These are phyloP conservation scores for Rissa tridactyla DNA, from an alignment of 2,113 vertebrate species.

Conservation along the genomic window DNA sequence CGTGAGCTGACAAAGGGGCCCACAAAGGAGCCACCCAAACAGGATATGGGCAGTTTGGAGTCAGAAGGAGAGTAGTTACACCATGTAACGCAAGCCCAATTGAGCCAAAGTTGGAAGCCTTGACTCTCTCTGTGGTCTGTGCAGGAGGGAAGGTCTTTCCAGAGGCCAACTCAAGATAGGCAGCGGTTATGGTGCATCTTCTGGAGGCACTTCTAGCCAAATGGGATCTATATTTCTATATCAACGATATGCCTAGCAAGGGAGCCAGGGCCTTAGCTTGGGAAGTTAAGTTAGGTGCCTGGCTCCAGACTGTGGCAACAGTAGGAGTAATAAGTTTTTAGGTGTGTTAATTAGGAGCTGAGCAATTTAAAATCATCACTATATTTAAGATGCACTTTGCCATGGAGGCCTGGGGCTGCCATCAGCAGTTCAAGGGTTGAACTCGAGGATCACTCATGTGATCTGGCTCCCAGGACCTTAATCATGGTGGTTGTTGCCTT, in stretches of 20 bases:
- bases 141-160: neutral
- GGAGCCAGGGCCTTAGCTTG: neutral
- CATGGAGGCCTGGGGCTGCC: neutral
- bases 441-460: neutral
- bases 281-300: neutral
- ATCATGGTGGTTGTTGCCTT: rapidly evolving
- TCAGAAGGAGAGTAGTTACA: neutral
- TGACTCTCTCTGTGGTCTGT: neutral
- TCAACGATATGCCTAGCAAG: neutral
- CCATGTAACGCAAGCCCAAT: rapidly evolving
- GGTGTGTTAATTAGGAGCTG: neutral
- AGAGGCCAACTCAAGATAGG: neutral
- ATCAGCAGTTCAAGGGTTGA: neutral
- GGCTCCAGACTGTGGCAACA: neutral
- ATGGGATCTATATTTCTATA: neutral
- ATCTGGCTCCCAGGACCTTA: neutral
- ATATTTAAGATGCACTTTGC: neutral
- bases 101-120: neutral
- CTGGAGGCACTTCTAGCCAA: neutral
- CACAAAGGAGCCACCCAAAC: neutral
- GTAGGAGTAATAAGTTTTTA: neutral
- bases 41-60: neutral
- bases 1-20: neutral
- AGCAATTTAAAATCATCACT: neutral
- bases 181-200: neutral